Evolutionary conservation across 2,888 invertebrate genomes (phyloP).

Genomic region (Aquatica leii): DNA sequence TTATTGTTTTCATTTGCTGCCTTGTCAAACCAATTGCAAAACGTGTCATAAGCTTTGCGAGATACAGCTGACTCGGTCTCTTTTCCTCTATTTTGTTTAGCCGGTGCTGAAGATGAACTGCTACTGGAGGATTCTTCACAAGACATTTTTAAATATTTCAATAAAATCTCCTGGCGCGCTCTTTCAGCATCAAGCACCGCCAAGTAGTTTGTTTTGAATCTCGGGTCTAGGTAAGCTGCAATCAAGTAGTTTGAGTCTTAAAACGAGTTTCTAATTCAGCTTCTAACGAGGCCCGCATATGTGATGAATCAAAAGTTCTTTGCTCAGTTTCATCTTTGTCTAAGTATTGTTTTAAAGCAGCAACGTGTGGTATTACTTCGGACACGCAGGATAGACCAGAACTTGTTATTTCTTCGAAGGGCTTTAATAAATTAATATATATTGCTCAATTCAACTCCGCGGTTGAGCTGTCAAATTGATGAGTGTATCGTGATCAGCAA

Average conservation of each 20-base stretch:
- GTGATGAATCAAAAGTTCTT: too few species aligned
- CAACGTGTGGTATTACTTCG: background rate
- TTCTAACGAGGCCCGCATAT: too few species aligned
- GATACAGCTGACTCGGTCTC: too few species aligned
- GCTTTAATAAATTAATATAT: too few species aligned
- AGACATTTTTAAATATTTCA: background rate
- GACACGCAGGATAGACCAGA: background rate
- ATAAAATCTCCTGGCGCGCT: background rate
- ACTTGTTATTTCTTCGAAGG: too few species aligned
- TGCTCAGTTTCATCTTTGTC: too few species aligned
- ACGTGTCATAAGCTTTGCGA: too few species aligned
- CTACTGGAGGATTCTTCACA: background rate
- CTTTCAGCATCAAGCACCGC: too few species aligned
- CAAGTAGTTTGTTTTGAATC: background rate
- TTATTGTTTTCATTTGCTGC: slow-evolving; percentile 23
- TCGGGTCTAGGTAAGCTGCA: background rate
- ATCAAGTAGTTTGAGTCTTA: background rate
- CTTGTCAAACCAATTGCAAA: too few species aligned
- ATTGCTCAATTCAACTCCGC: too few species aligned
- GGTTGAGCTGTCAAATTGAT: too few species aligned
- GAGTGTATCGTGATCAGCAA: background rate
- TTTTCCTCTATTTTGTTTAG: background rate
- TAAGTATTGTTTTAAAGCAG: too few species aligned
- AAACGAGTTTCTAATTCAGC: background rate
- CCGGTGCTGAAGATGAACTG: background rate